These are phyloP conservation scores for Diorhabda sublineata DNA, from an alignment of 1,140 invertebrate species.

Conservation along the genomic window DNA sequence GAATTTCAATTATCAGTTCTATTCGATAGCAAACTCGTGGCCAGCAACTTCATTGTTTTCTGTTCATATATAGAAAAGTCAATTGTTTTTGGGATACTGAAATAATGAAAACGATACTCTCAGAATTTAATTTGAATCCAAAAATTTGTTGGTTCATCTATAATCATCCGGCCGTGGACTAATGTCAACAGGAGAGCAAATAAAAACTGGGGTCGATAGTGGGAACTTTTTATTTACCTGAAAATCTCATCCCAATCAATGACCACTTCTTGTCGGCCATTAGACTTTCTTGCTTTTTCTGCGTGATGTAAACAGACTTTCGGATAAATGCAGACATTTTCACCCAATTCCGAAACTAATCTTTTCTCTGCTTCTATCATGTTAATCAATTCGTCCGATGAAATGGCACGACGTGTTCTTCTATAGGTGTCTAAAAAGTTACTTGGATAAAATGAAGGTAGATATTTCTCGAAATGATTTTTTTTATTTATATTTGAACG, in stretches of 20 bases:
- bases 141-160: too few species aligned
- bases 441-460: constrained; percentile 10
- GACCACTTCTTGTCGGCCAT: constrained; percentile 41
- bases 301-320: constrained; percentile 66
- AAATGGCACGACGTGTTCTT: constrained; percentile 45
- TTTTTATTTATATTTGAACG: too few species aligned
- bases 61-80: too few species aligned
- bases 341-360: constrained; percentile 63
- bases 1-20: too few species aligned
- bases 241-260: constrained; percentile 63
- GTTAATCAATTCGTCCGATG: constrained; percentile 53
- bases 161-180: too few species aligned
- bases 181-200: too few species aligned
- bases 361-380: constrained; percentile 65
- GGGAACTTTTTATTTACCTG: constrained; percentile 49
- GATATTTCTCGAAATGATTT: too few species aligned
- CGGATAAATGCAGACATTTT: constrained; percentile 66
- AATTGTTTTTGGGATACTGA: too few species aligned
- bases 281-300: constrained; percentile 46
- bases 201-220: too few species aligned
- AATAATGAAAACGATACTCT: too few species aligned
- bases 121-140: too few species aligned
- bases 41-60: too few species aligned
- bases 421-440: constrained; percentile 61
- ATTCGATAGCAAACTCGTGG: neutral